Evolutionary conservation across 2,888 invertebrate genomes (phyloP).

Genomic region (Bembecia ichneumoniformis): DNA sequence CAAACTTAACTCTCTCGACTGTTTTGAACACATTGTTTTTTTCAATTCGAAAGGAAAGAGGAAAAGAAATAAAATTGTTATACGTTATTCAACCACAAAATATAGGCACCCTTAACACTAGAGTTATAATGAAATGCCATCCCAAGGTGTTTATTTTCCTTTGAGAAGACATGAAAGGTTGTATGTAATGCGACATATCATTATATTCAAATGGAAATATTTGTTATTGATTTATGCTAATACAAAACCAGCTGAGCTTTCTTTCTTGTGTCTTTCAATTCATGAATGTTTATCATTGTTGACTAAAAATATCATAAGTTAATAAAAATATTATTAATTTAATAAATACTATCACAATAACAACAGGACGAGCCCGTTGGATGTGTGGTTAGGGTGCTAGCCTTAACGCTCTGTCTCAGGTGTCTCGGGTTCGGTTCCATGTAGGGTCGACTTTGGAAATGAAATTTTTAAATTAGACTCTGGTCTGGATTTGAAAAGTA

Average conservation of each 20-base stretch:
- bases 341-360: too few relatives aligned
- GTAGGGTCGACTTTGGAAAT: too few relatives aligned
- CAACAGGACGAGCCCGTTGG: too few relatives aligned
- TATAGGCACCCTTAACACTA: neutral
- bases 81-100: neutral
- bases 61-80: neutral
- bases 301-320: too few relatives aligned
- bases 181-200: constrained; percentile 14
- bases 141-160: constrained; percentile 26
- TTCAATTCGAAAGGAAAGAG: neutral
- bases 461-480: too few relatives aligned
- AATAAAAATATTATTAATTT: too few relatives aligned
- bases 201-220: constrained; percentile 17
- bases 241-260: constrained; percentile 9
- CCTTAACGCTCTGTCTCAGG: too few relatives aligned
- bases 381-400: too few relatives aligned
- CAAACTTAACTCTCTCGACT: too few relatives aligned
- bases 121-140: constrained; percentile 31
- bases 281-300: neutral
- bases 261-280: constrained; percentile 7
- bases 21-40: neutral
- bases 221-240: constrained; percentile 18
- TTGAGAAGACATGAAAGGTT: constrained; percentile 29
- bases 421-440: too few relatives aligned
- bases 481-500: too few relatives aligned